Evolutionary conservation across 2,888 invertebrate genomes (phyloP).

Genomic region (Drosophila lutescens): DNA sequence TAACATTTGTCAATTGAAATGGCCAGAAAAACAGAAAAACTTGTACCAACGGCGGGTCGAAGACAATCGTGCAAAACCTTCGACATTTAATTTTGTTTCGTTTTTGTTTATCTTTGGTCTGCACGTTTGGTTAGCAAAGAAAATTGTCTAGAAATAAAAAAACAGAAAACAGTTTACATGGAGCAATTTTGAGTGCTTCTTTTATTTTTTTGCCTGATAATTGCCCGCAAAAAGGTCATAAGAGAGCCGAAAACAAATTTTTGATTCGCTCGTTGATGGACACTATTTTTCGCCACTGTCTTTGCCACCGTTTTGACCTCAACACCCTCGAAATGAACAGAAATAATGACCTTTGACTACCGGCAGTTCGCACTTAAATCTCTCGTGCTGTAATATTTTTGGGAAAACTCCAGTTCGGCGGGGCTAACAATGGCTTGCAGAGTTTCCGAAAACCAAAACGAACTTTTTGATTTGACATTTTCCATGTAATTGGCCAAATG

Average conservation of each 20-base stretch:
- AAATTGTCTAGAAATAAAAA: constrained; percentile 50
- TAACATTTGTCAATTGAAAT: constrained; percentile 72
- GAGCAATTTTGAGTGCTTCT: constrained; percentile 35
- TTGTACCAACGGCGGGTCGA: constrained; percentile 35
- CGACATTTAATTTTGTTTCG: constrained; percentile 76
- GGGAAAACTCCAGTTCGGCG: constrained; percentile 45
- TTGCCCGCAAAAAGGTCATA: constrained; percentile 71
- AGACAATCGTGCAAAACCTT: constrained; percentile 77
- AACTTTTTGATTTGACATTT: constrained; percentile 66
- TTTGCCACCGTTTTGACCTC: constrained; percentile 56
- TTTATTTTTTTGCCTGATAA: constrained; percentile 58
- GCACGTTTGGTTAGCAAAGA: constrained; percentile 69
- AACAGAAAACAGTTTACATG: constrained; percentile 50
- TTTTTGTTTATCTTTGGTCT: constrained; percentile 50
- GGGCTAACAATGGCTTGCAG: constrained; percentile 39
- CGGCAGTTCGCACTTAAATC: constrained; percentile 61
- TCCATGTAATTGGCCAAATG: constrained; percentile 58
- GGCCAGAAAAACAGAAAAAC: constrained; percentile 47
- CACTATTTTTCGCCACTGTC: constrained; percentile 50
- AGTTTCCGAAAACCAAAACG: constrained; percentile 34
- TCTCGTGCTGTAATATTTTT: constrained; percentile 57
- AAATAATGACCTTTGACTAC: constrained; percentile 56
- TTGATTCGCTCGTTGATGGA: constrained; percentile 47
- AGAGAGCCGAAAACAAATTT: constrained; percentile 33
- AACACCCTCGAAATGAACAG: constrained; percentile 63